phyloP scores from a whole-genome alignment of 2,113 vertebrate genomes.

The Pelecanoides urinatrix region DNA sequence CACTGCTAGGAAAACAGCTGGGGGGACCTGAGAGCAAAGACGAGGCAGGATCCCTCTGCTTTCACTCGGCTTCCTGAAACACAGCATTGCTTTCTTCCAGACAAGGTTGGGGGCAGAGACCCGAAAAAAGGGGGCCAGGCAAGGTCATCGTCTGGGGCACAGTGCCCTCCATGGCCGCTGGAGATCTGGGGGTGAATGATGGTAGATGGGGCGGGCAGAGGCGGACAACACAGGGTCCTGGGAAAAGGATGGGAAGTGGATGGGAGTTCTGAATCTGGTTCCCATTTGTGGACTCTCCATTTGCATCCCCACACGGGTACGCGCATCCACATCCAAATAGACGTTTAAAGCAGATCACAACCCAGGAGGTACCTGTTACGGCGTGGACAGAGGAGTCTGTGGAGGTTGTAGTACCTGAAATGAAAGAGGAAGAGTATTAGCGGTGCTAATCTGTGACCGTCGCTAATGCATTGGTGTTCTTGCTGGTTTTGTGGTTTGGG shows the following conservation, averaged over 20 bases:
- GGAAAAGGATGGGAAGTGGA: not conserved
- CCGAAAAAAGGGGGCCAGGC: not conserved
- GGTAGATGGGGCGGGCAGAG: not conserved
- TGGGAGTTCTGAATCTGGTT: not conserved
- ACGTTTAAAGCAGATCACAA: not conserved
- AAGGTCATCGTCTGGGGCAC: not conserved
- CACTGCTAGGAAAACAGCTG: not conserved
- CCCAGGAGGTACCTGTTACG: constrained; percentile 10
- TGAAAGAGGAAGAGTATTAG: not conserved
- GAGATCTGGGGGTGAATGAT: not conserved
- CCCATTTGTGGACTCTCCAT: not conserved
- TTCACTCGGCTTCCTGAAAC: not conserved
- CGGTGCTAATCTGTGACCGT: not conserved
- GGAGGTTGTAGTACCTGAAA: constrained; percentile 9
- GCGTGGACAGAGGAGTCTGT: not conserved
- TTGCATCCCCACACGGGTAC: not conserved
- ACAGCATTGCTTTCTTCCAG: not conserved
- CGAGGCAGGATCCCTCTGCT: not conserved
- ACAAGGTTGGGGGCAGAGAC: not conserved
- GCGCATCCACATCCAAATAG: not conserved
- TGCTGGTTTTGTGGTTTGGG: not conserved
- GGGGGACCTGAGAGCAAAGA: not conserved
- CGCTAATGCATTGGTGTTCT: accelerated
- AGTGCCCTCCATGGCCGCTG: not conserved
- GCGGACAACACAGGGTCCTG: not conserved